phyloP scores from a whole-genome alignment of 2,888 invertebrate genomes.

The Himalopsyche anomala region DNA sequence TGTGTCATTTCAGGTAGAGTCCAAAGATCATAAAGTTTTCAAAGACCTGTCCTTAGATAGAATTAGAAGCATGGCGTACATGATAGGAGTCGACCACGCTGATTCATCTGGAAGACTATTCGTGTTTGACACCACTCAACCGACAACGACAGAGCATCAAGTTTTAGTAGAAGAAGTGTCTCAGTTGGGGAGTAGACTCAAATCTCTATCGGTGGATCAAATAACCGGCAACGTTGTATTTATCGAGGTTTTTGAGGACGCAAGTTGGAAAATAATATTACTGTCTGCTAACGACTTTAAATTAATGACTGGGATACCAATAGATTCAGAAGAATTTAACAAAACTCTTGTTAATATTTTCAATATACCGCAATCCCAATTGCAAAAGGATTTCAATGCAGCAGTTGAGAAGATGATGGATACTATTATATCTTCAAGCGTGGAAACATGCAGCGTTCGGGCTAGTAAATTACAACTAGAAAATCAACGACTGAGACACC shows the following conservation, averaged over 20 bases:
- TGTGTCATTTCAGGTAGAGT: background rate
- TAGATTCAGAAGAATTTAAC: background rate
- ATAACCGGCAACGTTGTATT: background rate
- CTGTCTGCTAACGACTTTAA: background rate
- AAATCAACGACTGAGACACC: background rate
- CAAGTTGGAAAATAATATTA: background rate
- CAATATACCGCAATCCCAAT: background rate
- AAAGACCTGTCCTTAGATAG: background rate
- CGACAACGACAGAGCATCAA: background rate
- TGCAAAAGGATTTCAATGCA: background rate
- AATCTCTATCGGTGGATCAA: background rate
- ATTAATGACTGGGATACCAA: background rate
- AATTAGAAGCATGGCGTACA: background rate
- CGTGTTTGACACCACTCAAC: background rate
- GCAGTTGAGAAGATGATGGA: background rate
- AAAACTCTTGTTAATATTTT: background rate
- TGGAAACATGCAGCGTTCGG: background rate
- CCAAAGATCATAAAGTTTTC: background rate
- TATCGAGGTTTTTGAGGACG: background rate
- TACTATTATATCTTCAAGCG: background rate
- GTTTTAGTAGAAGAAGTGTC: background rate
- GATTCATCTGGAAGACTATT: slow-evolving; percentile 1
- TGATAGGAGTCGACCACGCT: background rate
- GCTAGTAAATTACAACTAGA: background rate
- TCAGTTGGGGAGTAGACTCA: background rate